Evolutionary conservation across 2,797 vertebrate species (phyloP).

Genomic region (Silurus aristotelis): DNA sequence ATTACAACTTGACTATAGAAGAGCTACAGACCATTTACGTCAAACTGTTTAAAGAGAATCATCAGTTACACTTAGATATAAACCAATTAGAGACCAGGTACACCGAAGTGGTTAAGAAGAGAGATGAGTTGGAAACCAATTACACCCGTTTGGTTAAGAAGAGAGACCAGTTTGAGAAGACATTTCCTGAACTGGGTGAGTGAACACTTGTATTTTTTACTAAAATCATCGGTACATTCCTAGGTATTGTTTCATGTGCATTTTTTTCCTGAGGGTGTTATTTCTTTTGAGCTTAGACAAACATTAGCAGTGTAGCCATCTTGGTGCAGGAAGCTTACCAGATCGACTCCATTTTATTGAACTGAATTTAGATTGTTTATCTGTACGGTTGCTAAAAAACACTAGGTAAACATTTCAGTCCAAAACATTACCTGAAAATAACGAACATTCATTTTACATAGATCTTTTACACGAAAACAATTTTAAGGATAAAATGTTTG

Average conservation of each 20-base stretch:
- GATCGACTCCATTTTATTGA: too few species aligned
- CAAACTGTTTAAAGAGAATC: neutral
- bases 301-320: neutral
- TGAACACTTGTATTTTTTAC: neutral
- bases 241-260: neutral
- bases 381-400: too few species aligned
- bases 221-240: neutral
- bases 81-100: neutral
- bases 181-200: neutral
- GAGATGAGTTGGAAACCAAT: neutral
- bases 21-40: neutral
- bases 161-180: neutral
- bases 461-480: too few species aligned
- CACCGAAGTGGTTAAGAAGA: neutral
- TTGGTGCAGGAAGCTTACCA: too few species aligned
- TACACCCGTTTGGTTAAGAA: neutral
- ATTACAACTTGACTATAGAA: neutral
- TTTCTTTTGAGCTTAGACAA: neutral
- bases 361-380: too few species aligned
- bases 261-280: neutral
- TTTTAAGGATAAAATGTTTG: too few species aligned
- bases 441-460: too few species aligned
- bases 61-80: neutral
- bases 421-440: too few species aligned
- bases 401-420: too few species aligned